Evolutionary conservation across 2,888 invertebrate species (phyloP).

Genomic region (Volucella inanis): DNA sequence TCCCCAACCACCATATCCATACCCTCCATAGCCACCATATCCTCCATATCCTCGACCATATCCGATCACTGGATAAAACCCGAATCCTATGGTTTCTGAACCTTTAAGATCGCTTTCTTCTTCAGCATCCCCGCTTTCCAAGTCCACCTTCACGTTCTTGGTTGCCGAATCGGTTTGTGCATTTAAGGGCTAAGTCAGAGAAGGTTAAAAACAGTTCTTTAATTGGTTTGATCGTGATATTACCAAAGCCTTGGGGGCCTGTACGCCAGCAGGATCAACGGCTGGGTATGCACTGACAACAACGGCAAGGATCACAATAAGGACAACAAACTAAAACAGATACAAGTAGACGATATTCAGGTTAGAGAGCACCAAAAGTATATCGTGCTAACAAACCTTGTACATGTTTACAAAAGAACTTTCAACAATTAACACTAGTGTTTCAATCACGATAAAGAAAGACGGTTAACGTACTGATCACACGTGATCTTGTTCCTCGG

Average conservation of each 20-base stretch:
- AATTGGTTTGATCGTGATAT: background rate
- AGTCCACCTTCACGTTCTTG: slow-evolving; percentile 46
- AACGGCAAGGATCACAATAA: slow-evolving; percentile 54
- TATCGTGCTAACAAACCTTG: slow-evolving; percentile 44
- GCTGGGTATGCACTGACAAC: slow-evolving; percentile 42
- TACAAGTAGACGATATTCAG: background rate
- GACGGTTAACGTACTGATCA: background rate
- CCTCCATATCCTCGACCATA: slow-evolving; percentile 74
- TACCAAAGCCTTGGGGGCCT: slow-evolving; percentile 24
- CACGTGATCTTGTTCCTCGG: slow-evolving; percentile 26
- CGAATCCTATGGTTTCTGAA: slow-evolving; percentile 77
- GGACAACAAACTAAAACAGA: slow-evolving; percentile 49
- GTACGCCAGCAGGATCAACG: slow-evolving; percentile 57
- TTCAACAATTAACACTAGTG: background rate
- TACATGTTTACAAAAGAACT: slow-evolving; percentile 45
- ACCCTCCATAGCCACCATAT: slow-evolving; percentile 68
- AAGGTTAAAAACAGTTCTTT: background rate
- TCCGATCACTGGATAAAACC: slow-evolving; percentile 76
- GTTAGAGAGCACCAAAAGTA: background rate
- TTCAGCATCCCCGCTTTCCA: slow-evolving; percentile 26
- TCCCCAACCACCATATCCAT: slow-evolving; percentile 73
- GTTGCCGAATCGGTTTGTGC: slow-evolving; percentile 32
- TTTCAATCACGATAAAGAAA: slow-evolving; percentile 40
- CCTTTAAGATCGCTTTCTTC: slow-evolving; percentile 75
- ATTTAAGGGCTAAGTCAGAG: slow-evolving; percentile 26